Conservation (phyloP, 2,888 invertebrate genomes). For the Cosmia trapezina region DNA sequence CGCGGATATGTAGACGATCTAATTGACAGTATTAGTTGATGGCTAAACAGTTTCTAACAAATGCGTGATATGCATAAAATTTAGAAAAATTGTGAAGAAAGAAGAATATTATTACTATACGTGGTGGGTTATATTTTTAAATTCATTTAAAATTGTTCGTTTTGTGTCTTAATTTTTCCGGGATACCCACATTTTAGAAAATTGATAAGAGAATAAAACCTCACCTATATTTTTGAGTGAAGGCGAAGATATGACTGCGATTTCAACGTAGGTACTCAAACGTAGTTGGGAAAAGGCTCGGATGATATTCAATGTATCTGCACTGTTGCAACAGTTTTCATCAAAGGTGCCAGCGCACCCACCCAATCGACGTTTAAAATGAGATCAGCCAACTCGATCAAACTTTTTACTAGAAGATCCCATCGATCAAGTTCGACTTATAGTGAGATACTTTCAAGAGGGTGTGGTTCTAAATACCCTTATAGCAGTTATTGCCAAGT, state of each 20-base stretch:
- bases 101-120: constrained; percentile 73
- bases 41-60: constrained; percentile 72
- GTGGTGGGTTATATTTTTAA: constrained; percentile 80
- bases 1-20: constrained; percentile 79
- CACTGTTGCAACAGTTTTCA: neutral
- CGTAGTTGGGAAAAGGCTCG: neutral
- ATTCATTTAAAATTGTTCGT: neutral
- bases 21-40: constrained; percentile 83
- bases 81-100: constrained; percentile 82
- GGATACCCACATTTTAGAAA: neutral
- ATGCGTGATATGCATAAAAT: constrained; percentile 86
- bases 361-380: neutral
- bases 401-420: neutral
- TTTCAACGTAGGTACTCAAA: constrained; percentile 12
- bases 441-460: neutral
- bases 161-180: neutral
- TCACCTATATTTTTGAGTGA: neutral
- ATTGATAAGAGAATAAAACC: neutral
- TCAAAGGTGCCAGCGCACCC: neutral
- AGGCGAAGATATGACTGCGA: neutral
- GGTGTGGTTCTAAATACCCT: too few relatives aligned
- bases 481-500: neutral
- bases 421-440: neutral
- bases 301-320: neutral
- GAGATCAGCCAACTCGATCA: neutral